Percentiles rank a stretch among this genome's conserved stretches.
These are phyloP conservation scores for Macropus fuliginosus DNA, from an alignment of 2,797 vertebrate genomes.

Conservation along the genomic window DNA sequence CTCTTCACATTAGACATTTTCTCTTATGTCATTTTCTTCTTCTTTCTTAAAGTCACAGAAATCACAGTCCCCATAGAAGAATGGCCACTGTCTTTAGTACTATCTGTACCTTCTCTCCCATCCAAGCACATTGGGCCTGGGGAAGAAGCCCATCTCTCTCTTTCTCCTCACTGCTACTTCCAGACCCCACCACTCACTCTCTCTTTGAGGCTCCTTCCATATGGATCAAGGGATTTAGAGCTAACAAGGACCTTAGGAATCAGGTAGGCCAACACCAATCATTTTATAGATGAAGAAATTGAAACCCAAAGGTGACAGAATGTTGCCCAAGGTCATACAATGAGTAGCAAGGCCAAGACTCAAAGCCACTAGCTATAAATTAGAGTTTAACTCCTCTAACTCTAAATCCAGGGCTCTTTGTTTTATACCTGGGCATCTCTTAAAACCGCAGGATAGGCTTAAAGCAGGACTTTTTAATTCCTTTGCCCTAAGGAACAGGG, in stretches of 20 bases:
- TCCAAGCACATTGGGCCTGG: neutral
- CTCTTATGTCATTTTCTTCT: neutral
- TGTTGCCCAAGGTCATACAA: neutral
- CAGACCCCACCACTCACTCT: neutral
- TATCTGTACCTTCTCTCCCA: neutral
- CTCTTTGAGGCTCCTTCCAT: neutral
- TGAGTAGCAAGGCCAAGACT: neutral
- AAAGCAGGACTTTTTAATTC: neutral
- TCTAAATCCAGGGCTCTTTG: neutral
- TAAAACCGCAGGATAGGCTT: neutral
- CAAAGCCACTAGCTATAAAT: neutral
- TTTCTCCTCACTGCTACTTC: neutral
- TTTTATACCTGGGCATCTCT: neutral
- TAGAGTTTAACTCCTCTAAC: neutral
- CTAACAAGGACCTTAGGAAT: neutral
- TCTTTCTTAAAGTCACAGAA: neutral
- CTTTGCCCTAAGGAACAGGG: neutral
- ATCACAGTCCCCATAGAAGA: neutral
- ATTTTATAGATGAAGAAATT: neutral
- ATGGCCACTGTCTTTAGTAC: neutral
- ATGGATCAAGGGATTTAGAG: neutral
- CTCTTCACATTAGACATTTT: neutral
- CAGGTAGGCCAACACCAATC: neutral
- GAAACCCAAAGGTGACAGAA: neutral
- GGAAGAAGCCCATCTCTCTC: neutral